These are phyloP conservation scores for Drosophila tripunctata DNA, from an alignment of 2,888 invertebrate species.

Conservation along the genomic window DNA sequence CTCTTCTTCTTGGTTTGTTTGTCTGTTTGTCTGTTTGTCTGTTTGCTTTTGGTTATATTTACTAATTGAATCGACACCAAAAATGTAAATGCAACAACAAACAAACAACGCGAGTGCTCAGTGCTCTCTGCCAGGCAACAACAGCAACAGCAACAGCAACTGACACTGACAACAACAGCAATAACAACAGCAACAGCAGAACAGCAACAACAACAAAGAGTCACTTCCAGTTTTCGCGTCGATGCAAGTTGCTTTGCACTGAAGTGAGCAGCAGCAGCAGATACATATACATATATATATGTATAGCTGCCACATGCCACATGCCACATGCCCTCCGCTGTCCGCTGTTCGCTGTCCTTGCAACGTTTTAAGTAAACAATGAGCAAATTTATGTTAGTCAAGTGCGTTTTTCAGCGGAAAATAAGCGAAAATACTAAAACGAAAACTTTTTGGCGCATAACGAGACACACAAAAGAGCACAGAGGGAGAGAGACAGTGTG, in stretches of 20 bases:
- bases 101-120: conserved; percentile 54
- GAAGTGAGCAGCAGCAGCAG: conserved; percentile 42
- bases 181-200: neutral
- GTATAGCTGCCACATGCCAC: conserved; percentile 37
- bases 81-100: conserved; percentile 82
- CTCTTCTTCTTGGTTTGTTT: conserved; percentile 55
- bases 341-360: conserved; percentile 9
- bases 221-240: conserved; percentile 62
- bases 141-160: conserved; percentile 45
- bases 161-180: conserved; percentile 28
- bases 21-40: conserved; percentile 75
- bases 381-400: conserved; percentile 79
- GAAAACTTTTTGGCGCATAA: conserved; percentile 67
- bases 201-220: conserved; percentile 1
- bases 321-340: neutral
- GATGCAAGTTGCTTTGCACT: conserved; percentile 30
- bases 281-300: too few relatives aligned
- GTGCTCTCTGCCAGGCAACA: conserved; percentile 47
- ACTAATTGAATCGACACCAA: conserved; percentile 84
- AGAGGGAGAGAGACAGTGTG: neutral
- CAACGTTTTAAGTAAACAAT: conserved; percentile 68
- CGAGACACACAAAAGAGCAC: conserved; percentile 44
- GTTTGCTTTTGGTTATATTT: conserved; percentile 82
- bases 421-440: conserved; percentile 67
- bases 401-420: conserved; percentile 75